Evolutionary conservation across 1,140 invertebrate species (phyloP).

Genomic region (Listronotus bonariensis): DNA sequence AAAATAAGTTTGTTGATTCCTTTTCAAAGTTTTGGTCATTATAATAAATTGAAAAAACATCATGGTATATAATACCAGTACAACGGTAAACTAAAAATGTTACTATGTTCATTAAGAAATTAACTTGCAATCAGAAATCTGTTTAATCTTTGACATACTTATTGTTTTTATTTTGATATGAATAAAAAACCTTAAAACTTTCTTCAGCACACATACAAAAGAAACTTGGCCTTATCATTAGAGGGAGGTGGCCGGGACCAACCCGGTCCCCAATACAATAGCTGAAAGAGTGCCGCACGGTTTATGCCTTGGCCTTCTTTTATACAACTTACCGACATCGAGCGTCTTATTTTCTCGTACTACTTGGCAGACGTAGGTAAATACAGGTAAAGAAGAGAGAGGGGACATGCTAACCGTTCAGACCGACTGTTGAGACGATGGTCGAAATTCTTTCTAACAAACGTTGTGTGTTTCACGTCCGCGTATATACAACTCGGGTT

Average conservation of each 20-base stretch:
- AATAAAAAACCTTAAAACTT: slow-evolving; percentile 7
- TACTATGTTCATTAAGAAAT: too few species aligned
- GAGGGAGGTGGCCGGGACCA: slow-evolving; percentile 16
- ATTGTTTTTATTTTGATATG: too few species aligned
- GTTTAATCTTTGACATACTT: too few species aligned
- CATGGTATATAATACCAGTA: too few species aligned
- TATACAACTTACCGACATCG: background rate
- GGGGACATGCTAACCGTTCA: slow-evolving; percentile 25
- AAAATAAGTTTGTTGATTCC: too few species aligned
- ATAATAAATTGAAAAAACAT: too few species aligned
- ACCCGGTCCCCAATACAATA: slow-evolving; percentile 14
- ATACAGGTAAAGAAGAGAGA: slow-evolving; percentile 4
- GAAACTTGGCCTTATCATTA: slow-evolving; percentile 6
- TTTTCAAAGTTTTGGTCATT: too few species aligned
- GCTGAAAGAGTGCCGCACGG: slow-evolving; percentile 4
- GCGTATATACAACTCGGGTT: slow-evolving; percentile 10
- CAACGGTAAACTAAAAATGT: too few species aligned
- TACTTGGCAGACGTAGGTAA: slow-evolving; percentile 22
- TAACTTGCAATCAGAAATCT: too few species aligned
- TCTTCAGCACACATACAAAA: slow-evolving; percentile 24
- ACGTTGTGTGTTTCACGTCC: slow-evolving; percentile 19
- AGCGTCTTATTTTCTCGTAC: background rate
- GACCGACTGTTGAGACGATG: slow-evolving; percentile 20
- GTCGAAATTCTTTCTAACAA: slow-evolving; percentile 29
- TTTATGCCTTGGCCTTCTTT: slow-evolving; percentile 16